Evolutionary conservation across 2,797 vertebrate species (phyloP), one percentile per base, ranked within the genome.

Genomic region (Pelodytes ibericus): DNA sequence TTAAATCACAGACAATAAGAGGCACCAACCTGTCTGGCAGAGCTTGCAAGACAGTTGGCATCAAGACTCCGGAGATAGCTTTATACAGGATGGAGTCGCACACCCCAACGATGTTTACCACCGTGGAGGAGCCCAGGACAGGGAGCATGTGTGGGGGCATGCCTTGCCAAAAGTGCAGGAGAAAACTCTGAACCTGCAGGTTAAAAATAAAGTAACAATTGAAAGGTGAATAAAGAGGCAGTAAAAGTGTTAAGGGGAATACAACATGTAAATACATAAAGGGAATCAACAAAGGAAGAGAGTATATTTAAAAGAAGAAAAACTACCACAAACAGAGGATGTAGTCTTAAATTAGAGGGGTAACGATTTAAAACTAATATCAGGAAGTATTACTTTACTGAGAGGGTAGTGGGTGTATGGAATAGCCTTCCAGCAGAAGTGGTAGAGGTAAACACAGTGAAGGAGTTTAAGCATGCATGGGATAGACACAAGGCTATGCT

Each of bases 81-180:
- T 99, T 99, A 91, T 99, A 99, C 71, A 99, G 93, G 87, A 99
- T 99, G 78, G 97, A 99, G 89, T 99, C 98, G 66, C 98, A 99
- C 71, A 99, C 98, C 2, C 98, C 98, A 2, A 99, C 98, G 49
- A 99, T 98, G 87, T 98, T 98, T 56, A 98, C 98, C 86, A 99
- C 98, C 0, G 96, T 97, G 81, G 95, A 88, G 66, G 96, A 98
- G 84, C 98, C 93, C 81, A 99, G 87, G 36, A 99, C 96, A 0
- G 98, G 98, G 81, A 99, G 92, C 98, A 99, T 99, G 89, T 99
- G 98, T 71, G 98, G 95, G 0, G 98, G 98, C 98, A 99, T 99
- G 71, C 98, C 98, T 93, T 99, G 98, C 98, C 98, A 99, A 93
- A 99, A 99, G 93, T 99, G 98, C 91, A 99, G 93, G 89, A 99